A percentile compares a stretch with the other conserved stretches of the same genome.
These are phyloP conservation scores for Alexandromys oeconomus DNA, from an alignment of 2,797 vertebrate species.

Conservation along the genomic window DNA sequence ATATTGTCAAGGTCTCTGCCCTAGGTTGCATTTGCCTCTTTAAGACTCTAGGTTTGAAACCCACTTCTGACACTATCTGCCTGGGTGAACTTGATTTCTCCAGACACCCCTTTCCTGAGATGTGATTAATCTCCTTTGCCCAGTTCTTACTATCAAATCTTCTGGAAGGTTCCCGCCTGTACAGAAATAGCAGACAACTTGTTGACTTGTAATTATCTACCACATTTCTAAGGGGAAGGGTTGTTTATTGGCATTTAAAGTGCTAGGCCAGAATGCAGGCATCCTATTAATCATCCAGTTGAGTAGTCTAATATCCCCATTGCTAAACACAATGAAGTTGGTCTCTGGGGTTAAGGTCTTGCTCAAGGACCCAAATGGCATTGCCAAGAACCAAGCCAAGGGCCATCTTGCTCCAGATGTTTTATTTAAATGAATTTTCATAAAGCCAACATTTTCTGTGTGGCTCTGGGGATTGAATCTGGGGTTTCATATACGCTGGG, in stretches of 20 bases:
- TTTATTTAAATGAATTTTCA: background rate
- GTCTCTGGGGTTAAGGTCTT: background rate
- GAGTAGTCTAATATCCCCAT: background rate
- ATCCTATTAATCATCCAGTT: background rate
- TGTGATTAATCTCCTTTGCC: background rate
- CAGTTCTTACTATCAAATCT: background rate
- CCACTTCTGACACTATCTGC: background rate
- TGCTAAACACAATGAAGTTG: background rate
- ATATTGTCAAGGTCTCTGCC: background rate
- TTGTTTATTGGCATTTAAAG: background rate
- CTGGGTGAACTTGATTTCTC: conserved; percentile 13
- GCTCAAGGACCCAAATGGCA: background rate
- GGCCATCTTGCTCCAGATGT: background rate
- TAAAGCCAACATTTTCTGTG: background rate
- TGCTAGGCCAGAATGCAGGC: background rate
- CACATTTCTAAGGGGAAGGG: background rate
- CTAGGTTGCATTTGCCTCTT: background rate
- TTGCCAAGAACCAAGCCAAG: background rate
- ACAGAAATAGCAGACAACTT: background rate
- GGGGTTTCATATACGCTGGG: background rate
- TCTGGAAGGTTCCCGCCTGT: background rate
- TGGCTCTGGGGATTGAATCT: background rate
- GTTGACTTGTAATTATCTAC: background rate
- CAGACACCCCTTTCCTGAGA: background rate
- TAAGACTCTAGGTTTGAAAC: background rate